phyloP scores from a whole-genome alignment of 2,888 invertebrate species.

The Polyommatus iphigenia region DNA sequence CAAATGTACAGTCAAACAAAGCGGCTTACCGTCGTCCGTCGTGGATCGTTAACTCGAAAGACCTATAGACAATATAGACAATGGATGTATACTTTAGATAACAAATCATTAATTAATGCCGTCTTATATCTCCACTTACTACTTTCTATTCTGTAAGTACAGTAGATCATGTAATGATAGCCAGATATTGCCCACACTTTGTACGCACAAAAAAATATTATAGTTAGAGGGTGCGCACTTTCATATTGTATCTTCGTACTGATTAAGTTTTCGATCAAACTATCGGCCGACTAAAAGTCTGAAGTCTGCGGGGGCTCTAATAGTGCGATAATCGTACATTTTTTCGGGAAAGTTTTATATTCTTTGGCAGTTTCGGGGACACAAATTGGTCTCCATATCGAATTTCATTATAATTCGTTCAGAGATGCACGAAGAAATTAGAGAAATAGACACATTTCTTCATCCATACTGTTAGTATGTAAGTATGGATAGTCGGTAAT shows the following conservation, averaged over 20 bases:
- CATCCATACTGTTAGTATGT: neutral
- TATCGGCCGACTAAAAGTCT: too few species aligned
- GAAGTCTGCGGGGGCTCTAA: too few species aligned
- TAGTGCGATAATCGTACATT: too few species aligned
- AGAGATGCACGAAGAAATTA: too few species aligned
- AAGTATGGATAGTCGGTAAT: neutral
- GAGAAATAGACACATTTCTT: too few species aligned
- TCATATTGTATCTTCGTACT: too few species aligned
- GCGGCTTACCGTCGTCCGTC: slow-evolving; percentile 5
- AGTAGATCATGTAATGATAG: slow-evolving; percentile 49
- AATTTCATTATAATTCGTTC: too few species aligned
- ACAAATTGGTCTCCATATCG: too few species aligned
- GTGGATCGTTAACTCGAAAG: neutral
- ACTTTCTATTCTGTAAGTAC: neutral
- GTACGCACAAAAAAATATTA: neutral
- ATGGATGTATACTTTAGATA: neutral
- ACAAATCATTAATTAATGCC: neutral
- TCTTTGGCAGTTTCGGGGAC: too few species aligned
- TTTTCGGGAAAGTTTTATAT: too few species aligned
- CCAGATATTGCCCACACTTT: neutral
- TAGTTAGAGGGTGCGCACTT: too few species aligned
- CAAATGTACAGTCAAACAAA: neutral
- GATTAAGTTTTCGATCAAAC: too few species aligned
- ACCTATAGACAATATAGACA: neutral
- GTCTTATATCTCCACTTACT: neutral